Evolutionary conservation across 2,888 invertebrate species (phyloP).

Genomic region (Eumacrocentrus americanus): DNA sequence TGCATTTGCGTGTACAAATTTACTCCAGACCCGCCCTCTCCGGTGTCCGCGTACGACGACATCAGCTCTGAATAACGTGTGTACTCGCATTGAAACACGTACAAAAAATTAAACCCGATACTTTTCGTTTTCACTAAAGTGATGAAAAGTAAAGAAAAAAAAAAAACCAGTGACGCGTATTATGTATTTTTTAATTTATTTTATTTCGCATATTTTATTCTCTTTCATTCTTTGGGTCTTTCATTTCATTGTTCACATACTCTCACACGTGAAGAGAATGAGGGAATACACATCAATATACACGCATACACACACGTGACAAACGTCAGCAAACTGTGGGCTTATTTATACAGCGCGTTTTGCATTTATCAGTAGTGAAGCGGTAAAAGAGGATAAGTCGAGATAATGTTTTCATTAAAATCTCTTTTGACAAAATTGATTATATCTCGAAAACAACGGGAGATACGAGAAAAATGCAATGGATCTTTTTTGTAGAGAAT

Average conservation of each 20-base stretch:
- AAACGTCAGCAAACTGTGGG: constrained; percentile 15
- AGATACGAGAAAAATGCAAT: background rate
- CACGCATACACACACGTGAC: constrained; percentile 16
- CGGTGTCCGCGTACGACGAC: constrained; percentile 25
- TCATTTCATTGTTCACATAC: too few species aligned
- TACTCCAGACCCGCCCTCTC: constrained; percentile 36
- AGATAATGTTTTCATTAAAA: too few species aligned
- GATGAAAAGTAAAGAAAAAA: too few species aligned
- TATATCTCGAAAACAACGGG: too few species aligned
- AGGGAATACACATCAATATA: constrained; percentile 4
- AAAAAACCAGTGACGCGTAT: background rate
- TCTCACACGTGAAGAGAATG: too few species aligned
- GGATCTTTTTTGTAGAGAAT: constrained; percentile 1
- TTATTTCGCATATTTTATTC: background rate
- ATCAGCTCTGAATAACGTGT: background rate
- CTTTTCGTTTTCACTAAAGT: too few species aligned
- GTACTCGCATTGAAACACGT: background rate
- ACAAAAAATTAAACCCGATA: background rate
- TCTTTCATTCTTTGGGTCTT: background rate
- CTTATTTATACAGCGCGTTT: constrained; percentile 25
- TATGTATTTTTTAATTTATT: too few species aligned
- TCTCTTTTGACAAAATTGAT: too few species aligned
- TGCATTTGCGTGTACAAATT: background rate
- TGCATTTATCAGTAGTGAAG: too few species aligned
- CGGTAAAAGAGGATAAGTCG: too few species aligned